Evolutionary conservation across 2,888 invertebrate genomes (phyloP), one percentile per base, ranked within the genome.

Genomic region (Cephalotes varians): DNA sequence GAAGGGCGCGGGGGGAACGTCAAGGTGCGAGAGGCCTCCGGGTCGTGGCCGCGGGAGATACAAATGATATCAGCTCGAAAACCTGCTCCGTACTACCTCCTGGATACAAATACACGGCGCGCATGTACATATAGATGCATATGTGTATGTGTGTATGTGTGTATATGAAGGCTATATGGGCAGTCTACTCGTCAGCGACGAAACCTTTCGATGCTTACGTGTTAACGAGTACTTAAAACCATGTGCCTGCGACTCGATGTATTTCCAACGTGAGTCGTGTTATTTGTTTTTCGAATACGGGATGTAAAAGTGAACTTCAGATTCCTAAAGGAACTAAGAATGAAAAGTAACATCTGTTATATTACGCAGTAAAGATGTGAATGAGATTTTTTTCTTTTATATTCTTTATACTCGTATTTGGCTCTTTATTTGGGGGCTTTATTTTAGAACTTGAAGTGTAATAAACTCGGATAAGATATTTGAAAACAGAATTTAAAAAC

Each of bases 61-160:
- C 85, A 88, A 89, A 89, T 88, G 90, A 89, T 89, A 89, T 89
- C 90, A 88, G 80, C 90, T 88, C 85, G 90, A 82, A 91, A 89
- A 90, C 89, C 89, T 90, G 90, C 90, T 90, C 85, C 62, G 69
- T 65, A 79, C 89, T 86, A 85, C 88, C 86, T 87, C 82, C 71
- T 71, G 74, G 69, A 86, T 85, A 80, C 82, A 79, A 77, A 79
- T 77, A 62, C 85, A 71, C 76, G 85, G 5, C 12, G 7, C 34
- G 31, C 21, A 28, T 44, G 2, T n/a, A 21, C 25, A 1, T 31
- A 37, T 12, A 37, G 25, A 21, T 34, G 18, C 5, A 15, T 1
- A 6, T 9, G 15, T 18, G 49, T 37, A 34, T 28, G 64, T 40
- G 7, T 64, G 15, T 28, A 25, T 25, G 62, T 28, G 7, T 64